Evolutionary conservation across 2,888 invertebrate genomes (phyloP).

Genomic region (Mythimna lalbum): DNA sequence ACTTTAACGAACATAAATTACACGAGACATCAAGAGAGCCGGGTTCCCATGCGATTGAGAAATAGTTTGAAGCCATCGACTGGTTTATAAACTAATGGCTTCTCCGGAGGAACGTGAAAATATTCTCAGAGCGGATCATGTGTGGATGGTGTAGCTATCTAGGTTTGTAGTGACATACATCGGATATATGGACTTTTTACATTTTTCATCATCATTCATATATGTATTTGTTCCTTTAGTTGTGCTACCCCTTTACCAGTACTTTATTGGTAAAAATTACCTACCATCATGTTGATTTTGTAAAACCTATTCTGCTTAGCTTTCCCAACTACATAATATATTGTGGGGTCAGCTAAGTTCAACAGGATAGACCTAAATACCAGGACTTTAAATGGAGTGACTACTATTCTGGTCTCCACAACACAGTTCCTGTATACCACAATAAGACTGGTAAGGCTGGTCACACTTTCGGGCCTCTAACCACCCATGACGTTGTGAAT

Average conservation of each 20-base stretch:
- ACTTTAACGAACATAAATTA: conserved; percentile 45
- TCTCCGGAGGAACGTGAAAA: conserved; percentile 50
- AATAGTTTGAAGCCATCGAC: conserved; percentile 47
- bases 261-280: too few species aligned
- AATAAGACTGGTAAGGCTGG: too few species aligned
- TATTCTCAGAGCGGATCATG: conserved; percentile 43
- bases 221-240: too few species aligned
- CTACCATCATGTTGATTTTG: too few species aligned
- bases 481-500: background rate
- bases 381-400: background rate
- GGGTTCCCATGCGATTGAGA: conserved; percentile 57
- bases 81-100: conserved; percentile 55
- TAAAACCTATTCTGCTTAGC: too few species aligned
- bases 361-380: too few species aligned
- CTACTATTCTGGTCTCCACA: background rate
- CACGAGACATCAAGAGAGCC: conserved; percentile 32
- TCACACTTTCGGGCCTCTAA: too few species aligned
- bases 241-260: too few species aligned
- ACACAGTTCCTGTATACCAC: background rate
- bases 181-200: background rate
- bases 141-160: background rate
- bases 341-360: too few species aligned
- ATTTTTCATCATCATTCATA: too few species aligned
- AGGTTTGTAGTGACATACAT: background rate
- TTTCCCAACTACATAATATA: too few species aligned